Conservation (phyloP, 1,140 invertebrate species). For the Drosophila bipectinata region DNA sequence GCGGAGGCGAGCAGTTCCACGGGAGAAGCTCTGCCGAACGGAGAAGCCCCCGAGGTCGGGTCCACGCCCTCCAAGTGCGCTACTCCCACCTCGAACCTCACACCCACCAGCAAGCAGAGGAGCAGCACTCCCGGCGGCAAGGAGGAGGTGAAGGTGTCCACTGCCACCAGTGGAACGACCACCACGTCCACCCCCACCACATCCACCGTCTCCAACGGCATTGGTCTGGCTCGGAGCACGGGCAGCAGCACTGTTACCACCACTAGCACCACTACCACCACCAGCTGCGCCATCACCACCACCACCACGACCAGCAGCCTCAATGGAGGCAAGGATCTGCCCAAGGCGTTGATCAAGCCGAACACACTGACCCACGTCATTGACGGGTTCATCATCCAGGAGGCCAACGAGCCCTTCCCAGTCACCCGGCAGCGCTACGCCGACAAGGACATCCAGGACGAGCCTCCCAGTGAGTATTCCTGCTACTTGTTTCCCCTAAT, state of each 20-base stretch:
- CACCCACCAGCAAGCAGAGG: slow-evolving; percentile 57
- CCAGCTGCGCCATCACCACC: slow-evolving; percentile 14
- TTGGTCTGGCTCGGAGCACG: slow-evolving; percentile 24
- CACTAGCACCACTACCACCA: slow-evolving; percentile 8
- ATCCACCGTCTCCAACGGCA: slow-evolving; percentile 34
- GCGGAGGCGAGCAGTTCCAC: slow-evolving; percentile 60
- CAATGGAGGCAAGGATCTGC: slow-evolving; percentile 85
- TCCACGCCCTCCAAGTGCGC: slow-evolving; percentile 76
- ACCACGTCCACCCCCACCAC: slow-evolving; percentile 65
- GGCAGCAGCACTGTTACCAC: slow-evolving; percentile 1
- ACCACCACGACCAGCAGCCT: slow-evolving; percentile 5
- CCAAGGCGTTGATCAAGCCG: slow-evolving; percentile 98
- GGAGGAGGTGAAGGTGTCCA: slow-evolving; percentile 61
- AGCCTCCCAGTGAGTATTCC: slow-evolving; percentile 86
- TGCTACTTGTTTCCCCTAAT: background rate
- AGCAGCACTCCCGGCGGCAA: slow-evolving; percentile 46
- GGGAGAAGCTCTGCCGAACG: slow-evolving; percentile 39
- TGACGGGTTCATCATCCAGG: slow-evolving; percentile 98
- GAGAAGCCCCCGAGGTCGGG: slow-evolving; percentile 51
- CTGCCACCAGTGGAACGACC: slow-evolving; percentile 63
- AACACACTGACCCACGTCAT: slow-evolving; percentile 98
- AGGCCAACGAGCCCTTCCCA: slow-evolving; percentile 95
- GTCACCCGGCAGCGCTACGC: slow-evolving; percentile 87
- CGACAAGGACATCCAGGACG: slow-evolving; percentile 86
- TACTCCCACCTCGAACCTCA: slow-evolving; percentile 63